Conservation (phyloP, 2,888 invertebrate species). For the Cataglyphis albicans region DNA sequence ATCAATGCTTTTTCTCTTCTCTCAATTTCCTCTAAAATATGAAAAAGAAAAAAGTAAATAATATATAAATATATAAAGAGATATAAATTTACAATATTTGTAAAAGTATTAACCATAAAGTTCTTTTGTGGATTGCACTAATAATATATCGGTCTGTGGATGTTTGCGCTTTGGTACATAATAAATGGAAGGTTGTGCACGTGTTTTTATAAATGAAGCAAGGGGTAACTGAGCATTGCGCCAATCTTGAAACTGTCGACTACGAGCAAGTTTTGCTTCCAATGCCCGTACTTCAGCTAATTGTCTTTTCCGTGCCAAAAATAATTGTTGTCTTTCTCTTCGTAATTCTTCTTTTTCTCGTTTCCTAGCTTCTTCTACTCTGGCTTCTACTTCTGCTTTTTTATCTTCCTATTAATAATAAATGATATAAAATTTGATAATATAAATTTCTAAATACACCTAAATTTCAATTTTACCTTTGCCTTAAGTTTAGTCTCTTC, state of each 20-base stretch:
- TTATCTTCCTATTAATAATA: conserved; percentile 90
- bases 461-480: conserved; percentile 87
- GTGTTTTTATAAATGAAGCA: conserved; percentile 94
- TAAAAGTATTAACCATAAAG: conserved; percentile 78
- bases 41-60: neutral
- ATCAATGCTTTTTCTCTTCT: conserved; percentile 80
- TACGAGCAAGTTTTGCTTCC: conserved; percentile 95
- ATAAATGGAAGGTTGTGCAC: conserved; percentile 94
- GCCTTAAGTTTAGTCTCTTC: conserved; percentile 96
- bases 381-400: conserved; percentile 95
- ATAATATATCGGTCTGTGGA: conserved; percentile 80
- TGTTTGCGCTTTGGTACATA: conserved; percentile 94
- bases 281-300: conserved; percentile 95
- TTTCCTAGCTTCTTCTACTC: conserved; percentile 96
- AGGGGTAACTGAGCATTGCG: conserved; percentile 92
- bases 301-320: conserved; percentile 94
- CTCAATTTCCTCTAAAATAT: conserved; percentile 81
- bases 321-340: conserved; percentile 93
- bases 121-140: conserved; percentile 82
- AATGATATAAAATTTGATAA: conserved; percentile 31
- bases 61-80: neutral
- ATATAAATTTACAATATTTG: conserved; percentile 4
- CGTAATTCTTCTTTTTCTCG: conserved; percentile 94
- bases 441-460: neutral
- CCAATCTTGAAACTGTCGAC: conserved; percentile 96